phyloP scores from a whole-genome alignment of 1,140 invertebrate genomes.

The Brachionus asplanchnoidis region DNA sequence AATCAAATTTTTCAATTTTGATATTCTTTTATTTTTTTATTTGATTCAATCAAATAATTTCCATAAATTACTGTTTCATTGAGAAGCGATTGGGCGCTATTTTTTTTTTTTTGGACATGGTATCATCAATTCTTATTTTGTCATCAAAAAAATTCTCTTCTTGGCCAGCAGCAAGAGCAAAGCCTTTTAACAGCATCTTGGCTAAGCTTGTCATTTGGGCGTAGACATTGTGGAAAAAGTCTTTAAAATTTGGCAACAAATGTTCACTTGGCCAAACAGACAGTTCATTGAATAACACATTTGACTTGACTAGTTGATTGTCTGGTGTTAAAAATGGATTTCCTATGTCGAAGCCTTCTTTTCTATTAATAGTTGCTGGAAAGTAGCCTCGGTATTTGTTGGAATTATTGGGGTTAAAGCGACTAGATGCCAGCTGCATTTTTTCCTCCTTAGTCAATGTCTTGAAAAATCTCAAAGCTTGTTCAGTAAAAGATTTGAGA shows the following conservation, averaged over 20 bases:
- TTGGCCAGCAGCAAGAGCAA: not conserved
- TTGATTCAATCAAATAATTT: not conserved
- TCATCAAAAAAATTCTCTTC: not conserved
- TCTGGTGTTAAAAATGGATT: not conserved
- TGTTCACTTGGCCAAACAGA: not conserved
- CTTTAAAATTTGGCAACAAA: not conserved
- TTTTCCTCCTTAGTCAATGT: not conserved
- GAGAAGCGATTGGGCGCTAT: not conserved
- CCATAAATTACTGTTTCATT: not conserved
- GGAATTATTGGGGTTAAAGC: not conserved
- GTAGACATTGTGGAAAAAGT: not conserved
- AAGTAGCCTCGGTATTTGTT: slow-evolving; percentile 3
- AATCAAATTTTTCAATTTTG: not conserved
- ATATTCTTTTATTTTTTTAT: slow-evolving; percentile 2
- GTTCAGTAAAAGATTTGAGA: not conserved
- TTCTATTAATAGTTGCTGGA: slow-evolving; percentile 5
- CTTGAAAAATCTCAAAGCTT: not conserved
- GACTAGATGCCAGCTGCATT: not conserved
- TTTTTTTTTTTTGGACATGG: not conserved
- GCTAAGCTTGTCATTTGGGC: not conserved
- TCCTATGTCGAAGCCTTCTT: slow-evolving; percentile 4
- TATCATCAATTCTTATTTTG: not conserved
- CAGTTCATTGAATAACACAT: not conserved
- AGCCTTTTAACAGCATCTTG: not conserved
- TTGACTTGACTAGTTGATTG: not conserved